These are phyloP conservation scores for Drosophila mojavensis DNA, from an alignment of 1,140 invertebrate species.

Conservation along the genomic window DNA sequence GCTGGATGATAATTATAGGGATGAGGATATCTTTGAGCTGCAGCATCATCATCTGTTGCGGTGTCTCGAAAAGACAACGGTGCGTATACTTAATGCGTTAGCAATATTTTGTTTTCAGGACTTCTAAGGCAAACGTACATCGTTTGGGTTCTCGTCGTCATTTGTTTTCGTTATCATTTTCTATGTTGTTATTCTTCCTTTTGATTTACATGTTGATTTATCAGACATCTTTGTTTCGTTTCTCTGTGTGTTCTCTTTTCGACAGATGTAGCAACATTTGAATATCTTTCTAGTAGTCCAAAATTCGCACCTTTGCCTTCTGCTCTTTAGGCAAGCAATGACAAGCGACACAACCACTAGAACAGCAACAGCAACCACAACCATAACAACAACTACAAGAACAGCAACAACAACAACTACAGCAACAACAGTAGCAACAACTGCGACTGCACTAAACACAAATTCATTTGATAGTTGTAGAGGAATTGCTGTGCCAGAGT, in stretches of 20 bases:
- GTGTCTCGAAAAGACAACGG: slow-evolving; percentile 99
- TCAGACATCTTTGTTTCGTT: slow-evolving; percentile 60
- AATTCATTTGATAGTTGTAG: slow-evolving; percentile 8
- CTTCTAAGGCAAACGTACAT: slow-evolving; percentile 12
- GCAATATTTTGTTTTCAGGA: slow-evolving; percentile 8
- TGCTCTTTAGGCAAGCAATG: slow-evolving; percentile 73
- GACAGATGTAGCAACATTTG: slow-evolving; percentile 79
- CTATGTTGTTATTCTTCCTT: slow-evolving; percentile 28
- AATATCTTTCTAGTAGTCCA: slow-evolving; percentile 68
- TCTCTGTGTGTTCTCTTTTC: slow-evolving; percentile 56
- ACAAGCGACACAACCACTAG: slow-evolving; percentile 60
- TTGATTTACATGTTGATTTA: slow-evolving; percentile 50
- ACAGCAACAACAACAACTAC: slow-evolving; percentile 22
- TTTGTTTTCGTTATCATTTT: slow-evolving; percentile 21
- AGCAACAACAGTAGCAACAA: slow-evolving; percentile 10
- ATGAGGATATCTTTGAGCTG: slow-evolving; percentile 99
- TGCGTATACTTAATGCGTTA: slow-evolving; percentile 85
- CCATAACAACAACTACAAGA: slow-evolving; percentile 22
- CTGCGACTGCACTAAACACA: slow-evolving; percentile 14
- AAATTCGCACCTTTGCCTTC: slow-evolving; percentile 61
- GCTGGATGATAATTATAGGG: slow-evolving; percentile 93
- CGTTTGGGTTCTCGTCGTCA: slow-evolving; percentile 15
- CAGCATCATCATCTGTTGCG: slow-evolving; percentile 99
- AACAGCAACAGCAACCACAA: slow-evolving; percentile 27
- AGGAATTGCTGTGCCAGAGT: slow-evolving; percentile 14